phyloP scores from a whole-genome alignment of 1,140 invertebrate genomes.

The Ostrea edulis region DNA sequence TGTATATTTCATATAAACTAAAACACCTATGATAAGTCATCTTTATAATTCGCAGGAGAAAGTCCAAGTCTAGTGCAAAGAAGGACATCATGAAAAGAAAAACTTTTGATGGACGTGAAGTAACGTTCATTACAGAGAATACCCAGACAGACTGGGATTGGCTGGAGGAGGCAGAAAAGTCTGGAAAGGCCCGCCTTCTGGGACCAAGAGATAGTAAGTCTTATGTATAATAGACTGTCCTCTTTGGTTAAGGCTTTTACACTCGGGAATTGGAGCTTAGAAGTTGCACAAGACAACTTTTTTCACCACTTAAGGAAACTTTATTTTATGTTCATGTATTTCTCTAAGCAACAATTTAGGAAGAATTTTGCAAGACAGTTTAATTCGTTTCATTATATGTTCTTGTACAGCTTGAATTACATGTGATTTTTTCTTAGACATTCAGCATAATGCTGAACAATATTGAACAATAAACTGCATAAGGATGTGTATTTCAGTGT shows the following conservation, averaged over 20 bases:
- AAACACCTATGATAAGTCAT: neutral
- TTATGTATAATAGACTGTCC: neutral
- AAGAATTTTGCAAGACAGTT: too few species aligned
- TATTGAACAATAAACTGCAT: too few species aligned
- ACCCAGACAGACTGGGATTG: constrained; percentile 77
- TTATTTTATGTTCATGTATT: neutral
- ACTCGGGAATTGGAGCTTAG: neutral
- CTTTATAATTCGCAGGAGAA: neutral
- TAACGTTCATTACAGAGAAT: constrained; percentile 67
- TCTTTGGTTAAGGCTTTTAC: neutral
- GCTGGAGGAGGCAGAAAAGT: constrained; percentile 64
- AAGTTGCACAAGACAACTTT: neutral
- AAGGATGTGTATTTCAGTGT: too few species aligned
- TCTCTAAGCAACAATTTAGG: too few species aligned
- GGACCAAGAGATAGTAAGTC: constrained; percentile 50
- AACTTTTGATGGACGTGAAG: constrained; percentile 67
- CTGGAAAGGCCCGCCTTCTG: constrained; percentile 33
- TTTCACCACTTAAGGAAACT: neutral
- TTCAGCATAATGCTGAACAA: too few species aligned
- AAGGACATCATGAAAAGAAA: constrained; percentile 54
- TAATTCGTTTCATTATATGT: too few species aligned
- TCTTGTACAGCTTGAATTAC: too few species aligned
- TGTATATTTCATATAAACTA: too few species aligned
- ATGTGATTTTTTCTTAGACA: too few species aligned
- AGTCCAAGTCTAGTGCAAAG: neutral